Conservation (phyloP, 2,888 invertebrate genomes). For the Plebejus argus region DNA sequence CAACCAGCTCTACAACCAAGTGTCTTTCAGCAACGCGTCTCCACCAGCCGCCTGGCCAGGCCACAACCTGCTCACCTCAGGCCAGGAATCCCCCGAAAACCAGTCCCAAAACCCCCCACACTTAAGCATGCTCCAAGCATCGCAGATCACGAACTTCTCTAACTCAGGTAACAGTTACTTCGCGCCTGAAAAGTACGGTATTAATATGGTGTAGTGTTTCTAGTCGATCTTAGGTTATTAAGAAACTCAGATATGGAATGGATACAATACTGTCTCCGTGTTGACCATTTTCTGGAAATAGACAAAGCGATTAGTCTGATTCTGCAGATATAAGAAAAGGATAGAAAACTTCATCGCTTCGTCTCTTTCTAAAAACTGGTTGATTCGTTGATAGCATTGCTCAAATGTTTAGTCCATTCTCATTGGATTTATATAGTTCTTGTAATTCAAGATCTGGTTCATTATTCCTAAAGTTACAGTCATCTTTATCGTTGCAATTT, state of each 20-base stretch:
- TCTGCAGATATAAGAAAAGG: background rate
- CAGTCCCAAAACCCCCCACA: slow-evolving; percentile 72
- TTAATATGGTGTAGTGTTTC: slow-evolving; percentile 78
- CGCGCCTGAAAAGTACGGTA: slow-evolving; percentile 77
- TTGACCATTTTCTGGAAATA: background rate
- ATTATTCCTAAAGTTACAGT: background rate
- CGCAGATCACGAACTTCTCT: slow-evolving; percentile 77
- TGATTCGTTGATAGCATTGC: background rate
- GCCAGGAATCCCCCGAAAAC: slow-evolving; percentile 73
- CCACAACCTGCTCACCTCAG: slow-evolving; percentile 72
- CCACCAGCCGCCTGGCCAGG: slow-evolving; percentile 73
- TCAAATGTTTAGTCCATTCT: slow-evolving; percentile 5
- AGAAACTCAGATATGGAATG: background rate
- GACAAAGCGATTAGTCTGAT: background rate
- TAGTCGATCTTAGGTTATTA: slow-evolving; percentile 45
- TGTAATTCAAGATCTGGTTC: background rate
- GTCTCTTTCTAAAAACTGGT: background rate
- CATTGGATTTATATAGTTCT: background rate
- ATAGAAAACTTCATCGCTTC: background rate
- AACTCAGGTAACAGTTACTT: slow-evolving; percentile 76
- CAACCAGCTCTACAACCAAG: slow-evolving; percentile 77
- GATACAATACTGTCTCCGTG: background rate
- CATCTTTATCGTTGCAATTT: background rate
- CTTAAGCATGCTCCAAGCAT: slow-evolving; percentile 74
- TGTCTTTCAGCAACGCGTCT: slow-evolving; percentile 75